Conservation (phyloP, 2,797 vertebrate genomes). For the Acanthornis magna region DNA sequence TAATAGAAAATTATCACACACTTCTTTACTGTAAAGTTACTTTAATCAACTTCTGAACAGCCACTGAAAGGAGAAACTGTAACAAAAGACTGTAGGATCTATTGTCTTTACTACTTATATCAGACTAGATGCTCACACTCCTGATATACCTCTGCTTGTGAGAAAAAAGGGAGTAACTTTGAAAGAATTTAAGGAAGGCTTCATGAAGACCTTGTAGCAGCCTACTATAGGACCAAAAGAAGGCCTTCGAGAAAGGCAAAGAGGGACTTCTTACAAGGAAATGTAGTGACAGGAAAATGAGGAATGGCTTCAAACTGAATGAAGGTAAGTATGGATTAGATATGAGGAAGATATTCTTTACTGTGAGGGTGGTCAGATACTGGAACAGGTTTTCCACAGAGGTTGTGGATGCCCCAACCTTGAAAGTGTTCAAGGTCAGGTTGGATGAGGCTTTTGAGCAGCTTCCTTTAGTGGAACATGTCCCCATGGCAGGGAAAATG, state of each 20-base stretch:
- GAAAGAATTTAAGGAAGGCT: background rate
- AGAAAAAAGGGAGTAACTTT: background rate
- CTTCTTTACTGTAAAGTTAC: background rate
- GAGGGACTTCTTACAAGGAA: background rate
- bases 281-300: background rate
- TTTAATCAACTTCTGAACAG: background rate
- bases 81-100: background rate
- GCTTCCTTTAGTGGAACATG: background rate
- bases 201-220: background rate
- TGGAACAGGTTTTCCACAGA: background rate
- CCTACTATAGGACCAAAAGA: background rate
- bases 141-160: background rate
- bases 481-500: background rate
- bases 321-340: background rate
- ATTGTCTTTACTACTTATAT: background rate
- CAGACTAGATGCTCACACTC: background rate
- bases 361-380: no score
- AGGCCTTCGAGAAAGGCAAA: background rate
- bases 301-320: background rate
- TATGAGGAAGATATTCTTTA: background rate
- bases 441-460: background rate
- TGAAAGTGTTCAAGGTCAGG: background rate
- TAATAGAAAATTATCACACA: background rate
- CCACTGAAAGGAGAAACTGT: background rate
- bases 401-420: background rate